Evolutionary conservation across 2,888 invertebrate genomes (phyloP), one percentile per base, ranked within the genome.

Genomic region (Synanthedon andrenaeformis): DNA sequence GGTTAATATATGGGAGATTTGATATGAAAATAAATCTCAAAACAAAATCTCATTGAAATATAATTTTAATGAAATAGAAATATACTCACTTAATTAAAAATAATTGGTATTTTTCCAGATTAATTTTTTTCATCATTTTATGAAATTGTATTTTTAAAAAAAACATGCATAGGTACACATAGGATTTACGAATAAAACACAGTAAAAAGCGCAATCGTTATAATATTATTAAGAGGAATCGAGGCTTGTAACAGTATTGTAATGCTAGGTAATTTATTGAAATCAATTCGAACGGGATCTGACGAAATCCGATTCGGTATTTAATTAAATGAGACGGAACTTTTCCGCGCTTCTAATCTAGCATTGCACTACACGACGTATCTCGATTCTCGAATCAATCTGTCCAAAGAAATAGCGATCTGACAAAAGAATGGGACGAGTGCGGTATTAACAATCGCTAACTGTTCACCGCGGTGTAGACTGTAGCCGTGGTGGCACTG

Each of bases 221-320:
- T 35, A 35, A 10, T 35, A 35, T 35, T 35, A 35, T 35, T 35
- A 35, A 35, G 35, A 35, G 35, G 2, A 35, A 35, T 35, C 35
- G 62, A 67, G 64, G 62, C 72, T 63, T 68, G 67, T 76, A 76
- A 77, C 74, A 73, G 69, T 72, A 76, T 35, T 35, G 35, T 8
- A 35, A 35, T 10, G 66, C 49, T 23, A 23, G 11, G 45, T 12
- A 45, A 35, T 35, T 11, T 49, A 23, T 49, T 17, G 17, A 69
- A 78, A 77, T 74, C 75, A 69, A 74, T 77, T 75, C 72, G 64
- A 80, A 81, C 77, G 76, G 71, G 70, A 79, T 79, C 67, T 72
- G 74, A 73, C 65, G 67, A 77, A 79, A 80, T 81, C 80, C 73
- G 74, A 83, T 83, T 79, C 74, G 72, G 72, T 73, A 79, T 83